A percentile compares a stretch with the other conserved stretches of the same genome.
These are phyloP conservation scores for Helicoverpa zea DNA, from an alignment of 1,140 invertebrate genomes.

Conservation along the genomic window DNA sequence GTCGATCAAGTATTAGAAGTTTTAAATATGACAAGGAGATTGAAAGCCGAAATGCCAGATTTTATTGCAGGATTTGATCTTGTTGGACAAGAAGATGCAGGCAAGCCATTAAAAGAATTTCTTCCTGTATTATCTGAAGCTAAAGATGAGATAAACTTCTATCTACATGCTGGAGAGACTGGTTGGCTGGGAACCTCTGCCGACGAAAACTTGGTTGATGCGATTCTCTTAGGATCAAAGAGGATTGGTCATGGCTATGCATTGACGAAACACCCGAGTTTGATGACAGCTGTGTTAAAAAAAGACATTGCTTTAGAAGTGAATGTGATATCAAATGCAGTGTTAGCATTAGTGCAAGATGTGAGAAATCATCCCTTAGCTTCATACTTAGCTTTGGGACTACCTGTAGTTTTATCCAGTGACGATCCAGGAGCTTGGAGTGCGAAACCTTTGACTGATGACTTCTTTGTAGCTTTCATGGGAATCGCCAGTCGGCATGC, in stretches of 20 bases:
- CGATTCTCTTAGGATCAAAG: conserved; percentile 91
- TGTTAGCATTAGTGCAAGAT: conserved; percentile 91
- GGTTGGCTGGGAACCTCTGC: conserved; percentile 89
- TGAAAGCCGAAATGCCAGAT: conserved; percentile 84
- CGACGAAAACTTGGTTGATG: conserved; percentile 93
- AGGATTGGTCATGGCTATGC: conserved; percentile 91
- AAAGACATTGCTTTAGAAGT: conserved; percentile 93
- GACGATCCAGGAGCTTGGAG: conserved; percentile 95
- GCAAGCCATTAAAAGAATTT: conserved; percentile 88
- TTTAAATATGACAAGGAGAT: conserved; percentile 78
- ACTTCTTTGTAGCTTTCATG: conserved; percentile 94
- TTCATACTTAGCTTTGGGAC: conserved; percentile 89
- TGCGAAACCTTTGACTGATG: conserved; percentile 91
- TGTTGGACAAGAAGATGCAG: conserved; percentile 91
- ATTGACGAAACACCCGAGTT: conserved; percentile 91
- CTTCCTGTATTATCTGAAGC: conserved; percentile 86
- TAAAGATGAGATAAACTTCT: conserved; percentile 89
- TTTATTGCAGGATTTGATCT: conserved; percentile 92
- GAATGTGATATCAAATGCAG: conserved; percentile 94
- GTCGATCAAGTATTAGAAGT: conserved; percentile 70
- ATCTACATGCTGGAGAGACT: conserved; percentile 93
- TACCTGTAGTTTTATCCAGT: conserved; percentile 89
- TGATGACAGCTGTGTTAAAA: conserved; percentile 88
- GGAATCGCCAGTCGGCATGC: conserved; percentile 90
- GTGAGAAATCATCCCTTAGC: conserved; percentile 94